Base-by-base conservation (phyloP, 2,888 invertebrate species). In the Diplazon laetatorius region DNA sequence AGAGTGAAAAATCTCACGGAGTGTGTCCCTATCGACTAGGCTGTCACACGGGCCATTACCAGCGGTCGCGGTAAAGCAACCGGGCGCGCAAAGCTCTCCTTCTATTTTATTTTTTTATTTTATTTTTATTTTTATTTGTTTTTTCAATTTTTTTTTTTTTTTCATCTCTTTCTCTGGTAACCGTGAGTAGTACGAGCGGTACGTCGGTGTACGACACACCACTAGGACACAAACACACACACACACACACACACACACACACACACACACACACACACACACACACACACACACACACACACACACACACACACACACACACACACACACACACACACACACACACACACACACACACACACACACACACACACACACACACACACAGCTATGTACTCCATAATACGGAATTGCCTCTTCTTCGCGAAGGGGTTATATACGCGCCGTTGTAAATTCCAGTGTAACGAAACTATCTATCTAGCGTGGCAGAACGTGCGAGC, bases 41-140 rank as follows among this genome's bases (percentile, higher is more conserved):
- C 78, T 79, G 78, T 79, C 78, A 79, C 78, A 79, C 76, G 71
- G 78, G 68, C 78, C 78, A 79, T 79, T 79, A 79, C 78, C 57
- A 71, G 76, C 78, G 78, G 76, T 48, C 76, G 78, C 78, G 68
- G 76, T 78, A 78, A 78, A 78, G 66, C 78, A 78, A 63, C 42
- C 66, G 25, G 60, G 55, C 75, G 39, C 78, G n/a, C n/a, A n/a
- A 65, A 18, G 12, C 46, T 52, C 52, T 30, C 6, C 55, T 55
- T 35, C 57, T 10, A 9, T 55, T 30, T 55, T 30, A 5, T 14
- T 55, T 30, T 50, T 22, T 30, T 18, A 18, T 18, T 46, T 18
- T 16, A 18, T 48, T 20, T 48, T 20, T 18, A 18, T 10, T 8
- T 20, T 20, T 6, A 6, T 5, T 2, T 1, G 14, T 30, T n/a